A percentile compares a stretch with the other conserved stretches of the same genome.
Conservation (phyloP, 2,113 vertebrate species). For the Aldabrachelys gigantea region DNA sequence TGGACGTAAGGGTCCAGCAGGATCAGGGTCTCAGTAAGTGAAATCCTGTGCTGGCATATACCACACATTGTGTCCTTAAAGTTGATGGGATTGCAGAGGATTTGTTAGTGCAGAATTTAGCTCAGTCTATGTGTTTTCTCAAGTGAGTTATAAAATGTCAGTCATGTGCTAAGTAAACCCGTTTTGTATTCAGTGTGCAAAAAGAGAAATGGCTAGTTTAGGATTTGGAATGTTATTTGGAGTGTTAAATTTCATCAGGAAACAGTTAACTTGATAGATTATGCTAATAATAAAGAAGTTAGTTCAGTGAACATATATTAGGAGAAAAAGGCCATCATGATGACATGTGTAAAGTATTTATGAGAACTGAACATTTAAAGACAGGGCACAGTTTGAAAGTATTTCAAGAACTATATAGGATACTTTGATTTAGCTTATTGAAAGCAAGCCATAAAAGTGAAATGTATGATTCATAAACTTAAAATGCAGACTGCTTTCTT, state of each 20-base stretch:
- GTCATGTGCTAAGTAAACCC: not conserved
- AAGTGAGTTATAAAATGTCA: not conserved
- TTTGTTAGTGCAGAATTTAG: slow-evolving; percentile 10
- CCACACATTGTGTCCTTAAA: not conserved
- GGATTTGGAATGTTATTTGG: not conserved
- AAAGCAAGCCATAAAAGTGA: slow-evolving; percentile 49
- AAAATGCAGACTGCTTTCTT: slow-evolving; percentile 2
- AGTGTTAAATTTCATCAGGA: not conserved
- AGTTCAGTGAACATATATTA: slow-evolving; percentile 23
- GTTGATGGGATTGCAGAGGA: not conserved
- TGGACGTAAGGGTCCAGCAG: not conserved
- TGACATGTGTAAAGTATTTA: slow-evolving; percentile 60
- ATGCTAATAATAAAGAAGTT: slow-evolving; percentile 51
- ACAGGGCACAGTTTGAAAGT: slow-evolving; percentile 32
- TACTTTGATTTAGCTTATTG: slow-evolving; percentile 17
- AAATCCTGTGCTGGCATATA: not conserved
- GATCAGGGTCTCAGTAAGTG: not conserved
- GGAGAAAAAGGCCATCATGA: slow-evolving; percentile 45
- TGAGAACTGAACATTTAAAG: slow-evolving; percentile 50
- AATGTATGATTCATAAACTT: slow-evolving; percentile 3
- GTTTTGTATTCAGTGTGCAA: not conserved
- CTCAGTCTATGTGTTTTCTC: not conserved
- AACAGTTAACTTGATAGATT: slow-evolving; percentile 36
- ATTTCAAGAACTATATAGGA: slow-evolving; percentile 44
- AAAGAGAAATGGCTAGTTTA: not conserved